phyloP scores from a whole-genome alignment of 2,797 vertebrate genomes.

The Falco peregrinus region DNA sequence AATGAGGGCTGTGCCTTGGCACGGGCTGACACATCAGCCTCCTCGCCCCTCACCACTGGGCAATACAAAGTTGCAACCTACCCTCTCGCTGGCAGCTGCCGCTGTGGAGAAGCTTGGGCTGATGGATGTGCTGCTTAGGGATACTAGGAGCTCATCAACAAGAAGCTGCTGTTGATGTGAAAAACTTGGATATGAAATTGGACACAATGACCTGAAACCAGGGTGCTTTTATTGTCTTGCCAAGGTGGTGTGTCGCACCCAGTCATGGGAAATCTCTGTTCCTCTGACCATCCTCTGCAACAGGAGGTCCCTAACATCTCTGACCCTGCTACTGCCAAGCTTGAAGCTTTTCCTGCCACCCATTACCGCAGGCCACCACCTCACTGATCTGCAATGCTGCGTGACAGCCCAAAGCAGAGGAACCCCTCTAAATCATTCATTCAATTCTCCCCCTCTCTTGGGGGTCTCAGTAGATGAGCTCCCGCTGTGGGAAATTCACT shows the following conservation, averaged over 20 bases:
- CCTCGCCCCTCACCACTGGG: accelerated
- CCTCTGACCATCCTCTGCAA: background rate
- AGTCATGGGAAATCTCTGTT: background rate
- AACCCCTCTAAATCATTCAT: background rate
- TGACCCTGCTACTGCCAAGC: background rate
- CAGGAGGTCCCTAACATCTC: background rate
- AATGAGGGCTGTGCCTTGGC: background rate
- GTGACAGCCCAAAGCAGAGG: background rate
- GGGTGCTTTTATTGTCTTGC: background rate
- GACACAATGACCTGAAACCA: background rate
- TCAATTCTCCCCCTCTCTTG: background rate
- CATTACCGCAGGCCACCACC: background rate
- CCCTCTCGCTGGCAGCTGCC: background rate
- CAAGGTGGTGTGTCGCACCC: background rate
- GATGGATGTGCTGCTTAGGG: background rate
- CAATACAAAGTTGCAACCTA: background rate
- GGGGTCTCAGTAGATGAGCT: background rate
- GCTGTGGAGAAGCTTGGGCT: background rate
- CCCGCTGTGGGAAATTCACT: background rate
- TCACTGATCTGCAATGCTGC: background rate
- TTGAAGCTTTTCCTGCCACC: background rate
- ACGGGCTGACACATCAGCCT: background rate
- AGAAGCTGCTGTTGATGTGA: background rate
- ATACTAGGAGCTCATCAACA: background rate
- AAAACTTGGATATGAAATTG: background rate